A percentile compares a stretch with the other conserved stretches of the same genome.
These are phyloP conservation scores for Anneissia japonica DNA, from an alignment of 35 echinoderm and acorn worm genomes.

Conservation along the genomic window DNA sequence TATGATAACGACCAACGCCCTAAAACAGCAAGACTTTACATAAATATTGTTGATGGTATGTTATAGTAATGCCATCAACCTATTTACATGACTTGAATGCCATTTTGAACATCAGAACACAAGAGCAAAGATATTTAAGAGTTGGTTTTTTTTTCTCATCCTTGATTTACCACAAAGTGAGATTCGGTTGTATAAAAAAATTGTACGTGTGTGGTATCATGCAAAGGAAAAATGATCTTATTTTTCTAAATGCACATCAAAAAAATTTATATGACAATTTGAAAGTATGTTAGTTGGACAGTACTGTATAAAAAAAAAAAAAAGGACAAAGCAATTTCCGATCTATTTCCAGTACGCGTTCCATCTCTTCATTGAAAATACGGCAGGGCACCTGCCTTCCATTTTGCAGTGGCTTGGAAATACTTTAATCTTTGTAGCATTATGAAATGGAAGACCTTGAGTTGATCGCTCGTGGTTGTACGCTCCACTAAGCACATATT, in stretches of 20 bases:
- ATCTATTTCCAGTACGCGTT: not conserved
- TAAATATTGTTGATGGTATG: no score
- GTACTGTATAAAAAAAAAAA: not conserved
- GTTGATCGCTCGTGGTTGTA: not conserved
- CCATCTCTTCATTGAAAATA: not conserved
- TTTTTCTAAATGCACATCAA: not conserved
- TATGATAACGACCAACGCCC: no score
- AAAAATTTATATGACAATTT: not conserved
- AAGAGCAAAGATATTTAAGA: no score
- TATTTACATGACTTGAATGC: no score
- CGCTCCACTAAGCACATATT: not conserved
- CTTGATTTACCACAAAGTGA: no score
- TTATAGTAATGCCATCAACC: no score
- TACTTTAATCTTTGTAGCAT: not conserved
- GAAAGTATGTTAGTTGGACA: not conserved
- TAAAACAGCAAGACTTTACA: no score
- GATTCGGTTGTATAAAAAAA: no score
- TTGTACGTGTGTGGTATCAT: not conserved
- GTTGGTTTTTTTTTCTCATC: no score
- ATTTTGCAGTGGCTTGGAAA: not conserved
- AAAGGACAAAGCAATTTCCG: not conserved
- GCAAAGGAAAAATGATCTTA: not conserved
- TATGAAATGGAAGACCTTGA: not conserved
- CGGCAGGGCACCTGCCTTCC: not conserved
- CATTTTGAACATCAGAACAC: no score